phyloP scores from a whole-genome alignment of 1,140 invertebrate species.

The Ephestia elutella region DNA sequence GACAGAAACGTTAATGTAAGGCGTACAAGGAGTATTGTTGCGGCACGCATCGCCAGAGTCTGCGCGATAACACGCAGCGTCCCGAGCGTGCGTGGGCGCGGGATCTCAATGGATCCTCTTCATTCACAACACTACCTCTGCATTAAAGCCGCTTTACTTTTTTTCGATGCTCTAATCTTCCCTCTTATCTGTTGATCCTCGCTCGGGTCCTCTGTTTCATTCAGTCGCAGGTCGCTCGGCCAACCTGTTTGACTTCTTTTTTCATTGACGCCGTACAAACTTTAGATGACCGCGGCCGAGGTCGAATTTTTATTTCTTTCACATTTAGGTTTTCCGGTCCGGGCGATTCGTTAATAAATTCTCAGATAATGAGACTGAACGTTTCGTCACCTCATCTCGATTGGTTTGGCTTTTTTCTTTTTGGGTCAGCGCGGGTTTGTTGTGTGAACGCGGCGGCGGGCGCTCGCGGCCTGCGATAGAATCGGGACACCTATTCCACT shows the following conservation, averaged over 20 bases:
- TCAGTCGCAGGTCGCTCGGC: slow-evolving; percentile 58
- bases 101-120: slow-evolving; percentile 64
- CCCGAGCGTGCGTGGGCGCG: slow-evolving; percentile 55
- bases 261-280: slow-evolving; percentile 68
- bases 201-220: slow-evolving; percentile 65
- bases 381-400: slow-evolving; percentile 73
- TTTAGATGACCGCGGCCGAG: slow-evolving; percentile 70
- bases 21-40: slow-evolving; percentile 50
- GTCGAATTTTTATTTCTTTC: slow-evolving; percentile 74
- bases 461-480: slow-evolving; percentile 51
- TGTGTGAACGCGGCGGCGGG: slow-evolving; percentile 64
- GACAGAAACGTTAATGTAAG: slow-evolving; percentile 51
- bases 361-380: slow-evolving; percentile 73
- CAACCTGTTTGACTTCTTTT: slow-evolving; percentile 67
- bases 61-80: slow-evolving; percentile 19
- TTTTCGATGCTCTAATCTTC: slow-evolving; percentile 66
- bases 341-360: slow-evolving; percentile 73
- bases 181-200: slow-evolving; percentile 66
- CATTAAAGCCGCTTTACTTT: slow-evolving; percentile 69
- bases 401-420: slow-evolving; percentile 63
- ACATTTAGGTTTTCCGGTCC: slow-evolving; percentile 73
- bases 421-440: slow-evolving; percentile 41
- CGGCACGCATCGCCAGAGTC: slow-evolving; percentile 23
- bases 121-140: slow-evolving; percentile 69
- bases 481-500: slow-evolving; percentile 55